phyloP scores from a whole-genome alignment of 2,797 vertebrate genomes.

The Pseudotriccus pelzelni region DNA sequence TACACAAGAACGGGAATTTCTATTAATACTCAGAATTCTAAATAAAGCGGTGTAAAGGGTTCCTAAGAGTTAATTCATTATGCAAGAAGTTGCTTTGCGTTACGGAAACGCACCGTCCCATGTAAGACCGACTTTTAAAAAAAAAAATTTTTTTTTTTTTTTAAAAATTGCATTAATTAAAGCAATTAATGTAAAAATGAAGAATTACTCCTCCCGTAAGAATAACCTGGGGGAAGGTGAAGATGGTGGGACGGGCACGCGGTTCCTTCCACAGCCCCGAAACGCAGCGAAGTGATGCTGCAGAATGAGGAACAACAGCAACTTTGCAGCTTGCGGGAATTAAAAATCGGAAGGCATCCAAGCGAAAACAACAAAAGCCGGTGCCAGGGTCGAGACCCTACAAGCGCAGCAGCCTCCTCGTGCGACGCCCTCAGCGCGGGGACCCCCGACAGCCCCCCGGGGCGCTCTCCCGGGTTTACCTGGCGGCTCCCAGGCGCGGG shows the following conservation, averaged over 20 bases:
- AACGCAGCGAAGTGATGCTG: background rate
- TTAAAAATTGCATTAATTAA: too few species aligned
- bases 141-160: too few species aligned
- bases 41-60: background rate
- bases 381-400: background rate
- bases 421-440: rapidly evolving
- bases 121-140: background rate
- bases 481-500: constrained; percentile 16
- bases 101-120: rapidly evolving
- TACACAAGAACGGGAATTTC: rapidly evolving
- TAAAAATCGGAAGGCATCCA: background rate
- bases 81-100: background rate
- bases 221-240: background rate
- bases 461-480: background rate
- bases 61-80: background rate
- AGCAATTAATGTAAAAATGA: rapidly evolving
- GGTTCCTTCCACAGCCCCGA: background rate
- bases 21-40: background rate
- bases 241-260: background rate
- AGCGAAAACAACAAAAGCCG: rapidly evolving
- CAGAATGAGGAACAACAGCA: background rate
- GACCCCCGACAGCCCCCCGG: background rate
- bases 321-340: background rate
- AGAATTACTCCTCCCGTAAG: background rate
- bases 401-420: background rate